Base-by-base conservation (phyloP, 2,113 vertebrate species). In the Sapayoa aenigma region DNA sequence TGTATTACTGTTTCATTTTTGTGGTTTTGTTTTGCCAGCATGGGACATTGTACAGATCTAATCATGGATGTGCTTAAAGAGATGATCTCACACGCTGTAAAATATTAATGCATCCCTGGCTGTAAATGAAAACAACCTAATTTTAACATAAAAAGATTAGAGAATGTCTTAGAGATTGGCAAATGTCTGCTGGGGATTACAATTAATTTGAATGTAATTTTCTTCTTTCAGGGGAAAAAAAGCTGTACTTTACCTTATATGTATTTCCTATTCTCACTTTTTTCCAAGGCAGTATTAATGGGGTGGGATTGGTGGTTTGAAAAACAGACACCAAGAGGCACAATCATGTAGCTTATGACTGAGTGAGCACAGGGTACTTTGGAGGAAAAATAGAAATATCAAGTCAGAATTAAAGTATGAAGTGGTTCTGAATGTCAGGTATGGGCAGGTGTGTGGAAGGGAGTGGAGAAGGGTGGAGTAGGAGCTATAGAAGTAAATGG, bases 91-190 rank as follows among this genome's bases (percentile, higher is more conserved):
- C 80, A 41, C 76, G 37, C 78, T 0, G 6, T 93, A 74, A 94
- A 96, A 85, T 80, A 90, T 82, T 92, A 90, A 90, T 86, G 94
- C 31, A 24, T 86, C 90, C 82, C 85, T 77, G 60, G 72, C 68
- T 4, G 0, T 90, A 92, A 95, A 93, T 63, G 87, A 91, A 96
- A 96, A 94, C 83, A 95, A 37, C 47, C 8, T 71, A 25, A 72
- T 77, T 77, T 91, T 68, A 33, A 81, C 83, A 73, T 25, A 80
- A 84, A 84, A 87, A 93, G 3, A 90, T 78, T 25, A 86, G 87
- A 52, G 63, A 47, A 41, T 20, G 56, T 86, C 30, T 49, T 76
- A 78, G 76, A 91, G 74, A 79, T 66, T 73, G 41, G 76, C 31
- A 73, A 66, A 68, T 52, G 49, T 47, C 83, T 39, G 3, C 44